These are phyloP conservation scores for Folsomia candida DNA, from an alignment of 2,888 invertebrate genomes.

Conservation along the genomic window DNA sequence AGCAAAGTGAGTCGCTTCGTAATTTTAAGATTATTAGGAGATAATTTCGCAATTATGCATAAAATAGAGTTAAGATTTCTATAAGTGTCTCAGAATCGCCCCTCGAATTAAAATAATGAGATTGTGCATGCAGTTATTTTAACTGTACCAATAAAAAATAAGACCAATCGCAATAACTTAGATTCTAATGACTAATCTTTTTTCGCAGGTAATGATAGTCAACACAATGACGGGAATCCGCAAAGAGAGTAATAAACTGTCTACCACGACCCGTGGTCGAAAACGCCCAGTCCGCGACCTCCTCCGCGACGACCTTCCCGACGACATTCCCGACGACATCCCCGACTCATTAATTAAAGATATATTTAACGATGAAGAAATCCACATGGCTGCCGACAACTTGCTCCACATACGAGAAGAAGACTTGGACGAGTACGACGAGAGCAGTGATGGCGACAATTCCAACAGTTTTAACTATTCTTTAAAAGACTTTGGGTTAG, in stretches of 20 bases:
- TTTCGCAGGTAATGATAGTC: conserved; percentile 5
- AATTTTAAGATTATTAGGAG: no score
- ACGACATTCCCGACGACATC: conserved; percentile 2
- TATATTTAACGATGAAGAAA: conserved; percentile 13
- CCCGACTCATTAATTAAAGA: conserved; percentile 14
- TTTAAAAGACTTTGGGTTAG: conserved; percentile 40
- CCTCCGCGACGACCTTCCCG: background rate
- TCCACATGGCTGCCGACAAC: conserved; percentile 1
- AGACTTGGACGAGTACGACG: conserved; percentile 47
- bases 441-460: conserved; percentile 43
- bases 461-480: conserved; percentile 43
- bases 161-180: no score
- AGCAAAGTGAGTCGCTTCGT: no score
- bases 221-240: background rate
- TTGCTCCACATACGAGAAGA: conserved; percentile 21
- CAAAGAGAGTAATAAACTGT: conserved; percentile 4
- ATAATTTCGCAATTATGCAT: no score
- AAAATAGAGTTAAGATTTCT: no score
- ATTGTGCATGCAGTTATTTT: no score
- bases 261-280: conserved; percentile 9
- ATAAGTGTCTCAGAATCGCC: no score
- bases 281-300: background rate
- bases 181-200: no score
- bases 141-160: no score
- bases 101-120: no score